Evolutionary conservation across 2,888 invertebrate genomes (phyloP).

Genomic region (Aspidapion aeneum): DNA sequence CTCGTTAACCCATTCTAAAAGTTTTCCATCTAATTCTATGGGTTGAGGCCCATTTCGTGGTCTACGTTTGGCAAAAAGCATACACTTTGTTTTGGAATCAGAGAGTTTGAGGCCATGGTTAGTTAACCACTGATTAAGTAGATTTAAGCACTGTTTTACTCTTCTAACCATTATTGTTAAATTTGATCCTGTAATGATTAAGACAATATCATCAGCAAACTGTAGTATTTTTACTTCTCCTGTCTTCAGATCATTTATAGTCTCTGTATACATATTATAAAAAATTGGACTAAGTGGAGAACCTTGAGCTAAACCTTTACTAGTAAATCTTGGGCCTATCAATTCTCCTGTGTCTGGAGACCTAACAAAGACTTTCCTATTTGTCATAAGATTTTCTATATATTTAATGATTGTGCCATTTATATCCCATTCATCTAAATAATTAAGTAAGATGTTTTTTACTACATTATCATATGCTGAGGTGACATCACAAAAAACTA

Average conservation of each 20-base stretch:
- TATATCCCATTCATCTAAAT: background rate
- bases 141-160: background rate
- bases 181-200: background rate
- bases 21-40: background rate
- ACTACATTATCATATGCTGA: background rate
- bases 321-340: background rate
- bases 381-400: background rate
- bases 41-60: background rate
- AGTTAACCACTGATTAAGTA: background rate
- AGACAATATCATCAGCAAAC: background rate
- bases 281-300: background rate
- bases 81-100: background rate
- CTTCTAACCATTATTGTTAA: background rate
- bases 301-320: background rate
- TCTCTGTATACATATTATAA: background rate
- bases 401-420: background rate
- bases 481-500: background rate
- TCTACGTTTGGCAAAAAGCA: background rate
- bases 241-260: background rate
- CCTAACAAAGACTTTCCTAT: background rate
- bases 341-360: background rate
- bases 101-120: background rate
- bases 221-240: background rate
- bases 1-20: constrained; percentile 4
- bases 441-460: background rate